Percentiles rank a stretch among this genome's conserved stretches.
Conservation (phyloP, 2,113 vertebrate species). For the Felis catus region DNA sequence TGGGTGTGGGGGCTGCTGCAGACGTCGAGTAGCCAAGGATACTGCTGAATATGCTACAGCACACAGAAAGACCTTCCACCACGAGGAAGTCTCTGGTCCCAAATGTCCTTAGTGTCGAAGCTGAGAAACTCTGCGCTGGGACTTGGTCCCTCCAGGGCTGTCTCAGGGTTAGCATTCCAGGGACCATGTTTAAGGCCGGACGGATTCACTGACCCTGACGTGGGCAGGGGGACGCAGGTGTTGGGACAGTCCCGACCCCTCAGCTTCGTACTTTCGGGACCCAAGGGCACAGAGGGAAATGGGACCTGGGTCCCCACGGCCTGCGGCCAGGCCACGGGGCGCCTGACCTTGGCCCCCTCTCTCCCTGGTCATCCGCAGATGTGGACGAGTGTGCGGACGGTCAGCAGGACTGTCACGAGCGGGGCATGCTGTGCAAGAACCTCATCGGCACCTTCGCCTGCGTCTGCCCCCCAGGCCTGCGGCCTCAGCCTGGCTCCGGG, state of each 20-base stretch:
- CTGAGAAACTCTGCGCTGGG: not conserved
- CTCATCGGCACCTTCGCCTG: slow-evolving; percentile 95
- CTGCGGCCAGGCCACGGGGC: not conserved
- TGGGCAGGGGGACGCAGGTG: not conserved
- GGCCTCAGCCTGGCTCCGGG: slow-evolving; percentile 86
- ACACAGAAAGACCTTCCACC: not conserved
- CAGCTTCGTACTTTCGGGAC: not conserved
- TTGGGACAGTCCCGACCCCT: not conserved
- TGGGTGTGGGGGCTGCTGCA: not conserved
- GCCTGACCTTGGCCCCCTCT: not conserved
- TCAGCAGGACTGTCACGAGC: slow-evolving; percentile 91
- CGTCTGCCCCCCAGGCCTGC: slow-evolving; percentile 93
- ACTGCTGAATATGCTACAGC: not conserved
- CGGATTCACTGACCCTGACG: not conserved
- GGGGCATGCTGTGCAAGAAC: slow-evolving; percentile 96
- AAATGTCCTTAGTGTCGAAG: not conserved
- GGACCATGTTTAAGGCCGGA: not conserved
- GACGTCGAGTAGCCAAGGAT: not conserved
- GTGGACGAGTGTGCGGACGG: slow-evolving; percentile 93
- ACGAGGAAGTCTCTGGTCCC: not conserved
- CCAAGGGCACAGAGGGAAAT: accelerated
- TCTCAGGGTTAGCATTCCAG: not conserved
- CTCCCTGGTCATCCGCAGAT: slow-evolving; percentile 82
- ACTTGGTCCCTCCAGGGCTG: not conserved
- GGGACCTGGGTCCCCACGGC: not conserved